Base-by-base conservation (phyloP, 53 echinoderm and acorn worm genomes). In the Echinometra lucunter region DNA sequence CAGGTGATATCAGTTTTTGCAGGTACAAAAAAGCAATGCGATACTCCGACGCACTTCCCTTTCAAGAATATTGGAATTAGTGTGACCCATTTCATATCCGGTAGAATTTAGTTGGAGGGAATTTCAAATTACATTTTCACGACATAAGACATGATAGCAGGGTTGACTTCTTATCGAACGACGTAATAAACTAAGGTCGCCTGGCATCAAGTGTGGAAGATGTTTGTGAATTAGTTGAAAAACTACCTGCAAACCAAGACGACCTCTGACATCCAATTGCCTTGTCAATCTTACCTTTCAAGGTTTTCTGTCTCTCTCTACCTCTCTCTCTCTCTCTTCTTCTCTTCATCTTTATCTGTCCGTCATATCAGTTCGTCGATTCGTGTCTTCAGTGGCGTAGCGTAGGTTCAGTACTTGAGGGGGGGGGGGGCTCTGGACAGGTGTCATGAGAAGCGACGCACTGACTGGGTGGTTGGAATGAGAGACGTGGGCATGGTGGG, bases 81-180 rank as follows among this genome's bases (percentile, higher is more conserved):
- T 5, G 32, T 11, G 70, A 70, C 70, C 34, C 70, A 70, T 6
- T 70, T 70, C 32, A 28, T 30, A 34, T 11, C 2, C 6, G 70
- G 70, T 32, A 70, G 34, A 30, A 30, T 30, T 13, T 70, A 70
- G 70, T 70, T 70, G 70, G 70, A n/a, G 30, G 70, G 32, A 70
- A 70, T 70, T 70, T 70, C 5, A 70, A 70, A 70, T 70, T 70
- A 70, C 70, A 70, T 70, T 70, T 70, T 34, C 69, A 70, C 34
- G 70, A 70, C 30, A 70, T 70, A 30, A 70, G 34, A 70, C 32
- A 34, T 70, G 70, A 70, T 6, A 13, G n/a, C 70, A 70, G 32
- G 32, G 70, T 70, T 70, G 70, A 70, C 70, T 70, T n/a, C n/a
- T 70, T 70, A 70, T 70, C 70, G 70, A 70, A 28, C 70, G 70